Evolutionary conservation across 2,888 invertebrate genomes (phyloP), one percentile per base, ranked within the genome.

Genomic region (Atethmia centrago): DNA sequence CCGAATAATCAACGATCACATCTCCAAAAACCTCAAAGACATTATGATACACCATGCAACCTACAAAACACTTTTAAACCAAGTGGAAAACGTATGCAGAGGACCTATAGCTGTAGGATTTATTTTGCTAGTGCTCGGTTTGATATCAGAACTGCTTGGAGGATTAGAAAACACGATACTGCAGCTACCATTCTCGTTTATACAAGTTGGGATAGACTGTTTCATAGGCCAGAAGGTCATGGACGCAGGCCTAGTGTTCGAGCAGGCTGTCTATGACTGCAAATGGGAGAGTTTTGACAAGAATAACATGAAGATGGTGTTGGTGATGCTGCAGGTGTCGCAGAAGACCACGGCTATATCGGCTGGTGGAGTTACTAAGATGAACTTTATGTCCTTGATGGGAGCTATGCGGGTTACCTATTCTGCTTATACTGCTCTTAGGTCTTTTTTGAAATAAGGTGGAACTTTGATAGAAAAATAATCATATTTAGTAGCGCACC

Each of bases 221-320:
- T 87, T 89, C 0, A 88, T 88, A 3, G 94, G 95, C 0, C 94
- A 94, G 79, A 87, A 88, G 7, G 69, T 95, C 0, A 90, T 92
- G 56, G 92, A 94, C 21, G 93, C 94, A 0, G 90, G 90, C 47
- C 8, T 79, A 0, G 59, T 74, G 0, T 94, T 95, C 12, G 92
- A 92, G 64, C 79, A 78, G 0, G 91, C 94, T 0, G 90, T 95
- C 0, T 95, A 94, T 40, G 82, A 85, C 25, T 93, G 93, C 53
- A 89, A 92, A 51, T 95, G 95, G 94, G 94, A 95, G 82, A 91
- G 92, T 21, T 94, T 94, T 25, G 89, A 93, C 53, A 86, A 76
- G 0, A 63, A 61, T 0, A 94, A 94, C 61, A 92, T 87, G 91
- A 93, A 90, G 72, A 90, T 89, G 51, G 89, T 94, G 0, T 65